Conservation (phyloP, 35 echinoderm and acorn worm genomes). For the Patiria miniata region DNA sequence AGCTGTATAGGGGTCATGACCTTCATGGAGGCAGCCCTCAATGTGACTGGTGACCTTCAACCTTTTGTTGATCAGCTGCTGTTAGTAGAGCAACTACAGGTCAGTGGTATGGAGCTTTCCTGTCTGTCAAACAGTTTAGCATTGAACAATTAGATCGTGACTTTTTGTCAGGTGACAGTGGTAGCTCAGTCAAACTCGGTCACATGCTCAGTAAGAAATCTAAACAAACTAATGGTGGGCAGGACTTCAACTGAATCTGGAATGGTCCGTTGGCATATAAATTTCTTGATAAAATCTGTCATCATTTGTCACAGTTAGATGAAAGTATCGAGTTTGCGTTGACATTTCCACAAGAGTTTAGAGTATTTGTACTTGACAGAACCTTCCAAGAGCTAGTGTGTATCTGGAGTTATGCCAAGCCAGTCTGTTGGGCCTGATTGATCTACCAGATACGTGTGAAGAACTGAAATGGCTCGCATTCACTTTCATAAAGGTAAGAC, state of each 20-base stretch:
- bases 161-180: no score
- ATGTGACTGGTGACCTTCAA: conserved; percentile 81
- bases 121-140: no score
- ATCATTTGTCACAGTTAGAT: no score
- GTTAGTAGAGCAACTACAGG: conserved; percentile 80
- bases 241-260: no score
- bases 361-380: conserved; percentile 37
- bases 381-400: conserved; percentile 39
- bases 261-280: no score
- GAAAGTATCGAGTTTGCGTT: no score
- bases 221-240: no score
- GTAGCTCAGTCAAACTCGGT: no score
- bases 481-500: conserved; percentile 74
- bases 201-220: no score
- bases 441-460: conserved; percentile 36
- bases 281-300: no score
- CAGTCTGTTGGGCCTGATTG: conserved; percentile 52
- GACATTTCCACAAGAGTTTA: no score
- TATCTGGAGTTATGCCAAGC: conserved; percentile 61
- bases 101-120: background rate
- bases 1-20: conserved; percentile 68
- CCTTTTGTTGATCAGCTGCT: conserved; percentile 85
- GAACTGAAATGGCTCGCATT: conserved; percentile 76
- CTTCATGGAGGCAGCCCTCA: conserved; percentile 84
- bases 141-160: no score